Percentiles rank a stretch among this genome's conserved stretches.
Conservation (phyloP, 2,797 vertebrate species). For the Amniataba percoides region DNA sequence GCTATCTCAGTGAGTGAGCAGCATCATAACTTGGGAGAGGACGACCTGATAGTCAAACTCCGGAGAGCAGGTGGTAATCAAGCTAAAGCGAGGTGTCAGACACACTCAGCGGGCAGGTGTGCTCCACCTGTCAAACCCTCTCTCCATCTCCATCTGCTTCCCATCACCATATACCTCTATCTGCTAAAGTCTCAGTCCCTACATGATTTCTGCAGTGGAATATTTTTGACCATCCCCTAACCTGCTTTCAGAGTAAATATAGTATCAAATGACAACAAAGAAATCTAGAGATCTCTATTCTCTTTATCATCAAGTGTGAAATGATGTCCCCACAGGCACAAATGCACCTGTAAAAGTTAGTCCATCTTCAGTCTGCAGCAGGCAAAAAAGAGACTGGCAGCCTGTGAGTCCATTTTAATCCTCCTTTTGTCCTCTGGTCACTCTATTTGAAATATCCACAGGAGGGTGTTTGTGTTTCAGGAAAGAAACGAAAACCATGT, state of each 20-base stretch:
- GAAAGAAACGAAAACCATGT: constrained; percentile 41
- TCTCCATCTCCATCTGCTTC: constrained; percentile 34
- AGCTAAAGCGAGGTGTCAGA: constrained; percentile 61
- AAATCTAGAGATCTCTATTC: not conserved
- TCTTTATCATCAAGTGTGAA: not conserved
- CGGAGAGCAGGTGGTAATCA: constrained; percentile 40
- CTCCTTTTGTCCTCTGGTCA: constrained; percentile 66
- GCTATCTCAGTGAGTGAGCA: constrained; percentile 29
- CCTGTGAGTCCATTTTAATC: constrained; percentile 63
- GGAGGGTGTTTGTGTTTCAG: constrained; percentile 41
- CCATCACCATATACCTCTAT: constrained; percentile 30
- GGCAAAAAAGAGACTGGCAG: not conserved
- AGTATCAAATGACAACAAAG: constrained; percentile 4
- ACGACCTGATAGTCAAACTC: constrained; percentile 43
- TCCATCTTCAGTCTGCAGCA: constrained; percentile 60
- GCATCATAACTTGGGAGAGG: constrained; percentile 40
- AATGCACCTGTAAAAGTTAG: constrained; percentile 67
- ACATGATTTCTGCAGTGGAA: constrained; percentile 42
- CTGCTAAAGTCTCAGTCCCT: constrained; percentile 37
- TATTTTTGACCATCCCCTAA: constrained; percentile 11
- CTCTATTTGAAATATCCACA: constrained; percentile 56
- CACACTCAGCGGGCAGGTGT: constrained; percentile 65
- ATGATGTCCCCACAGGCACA: constrained; percentile 16
- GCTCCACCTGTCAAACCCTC: constrained; percentile 48
- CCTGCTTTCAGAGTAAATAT: constrained; percentile 29